Conservation (phyloP, 1,140 invertebrate genomes). For the Planococcus citri region DNA sequence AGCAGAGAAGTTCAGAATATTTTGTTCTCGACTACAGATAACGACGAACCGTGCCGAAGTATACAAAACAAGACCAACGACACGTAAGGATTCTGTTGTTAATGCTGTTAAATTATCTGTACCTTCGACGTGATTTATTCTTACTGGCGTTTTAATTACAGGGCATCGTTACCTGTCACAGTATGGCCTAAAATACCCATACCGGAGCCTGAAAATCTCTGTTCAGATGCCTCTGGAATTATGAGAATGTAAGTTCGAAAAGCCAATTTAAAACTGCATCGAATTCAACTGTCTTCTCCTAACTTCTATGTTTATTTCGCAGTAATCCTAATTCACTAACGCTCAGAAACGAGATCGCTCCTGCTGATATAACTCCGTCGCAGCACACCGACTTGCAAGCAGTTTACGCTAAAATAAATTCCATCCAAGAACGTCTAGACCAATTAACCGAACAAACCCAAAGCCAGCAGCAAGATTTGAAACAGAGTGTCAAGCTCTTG, state of each 20-base stretch:
- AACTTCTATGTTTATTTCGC: too few relatives aligned
- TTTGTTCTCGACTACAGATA: slow-evolving; percentile 36
- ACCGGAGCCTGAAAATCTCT: not conserved
- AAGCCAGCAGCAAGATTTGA: not conserved
- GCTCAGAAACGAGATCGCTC: too few relatives aligned
- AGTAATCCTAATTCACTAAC: too few relatives aligned
- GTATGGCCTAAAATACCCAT: not conserved
- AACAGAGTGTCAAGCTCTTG: not conserved
- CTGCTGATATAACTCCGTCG: too few relatives aligned
- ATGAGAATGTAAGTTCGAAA: not conserved
- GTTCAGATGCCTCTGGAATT: not conserved
- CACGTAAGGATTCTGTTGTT: not conserved
- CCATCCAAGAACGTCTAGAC: not conserved
- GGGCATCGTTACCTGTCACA: not conserved
- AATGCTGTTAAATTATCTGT: too few relatives aligned
- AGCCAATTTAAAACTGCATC: too few relatives aligned
- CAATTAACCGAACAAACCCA: not conserved
- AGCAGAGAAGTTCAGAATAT: slow-evolving; percentile 75
- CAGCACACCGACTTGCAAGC: not conserved
- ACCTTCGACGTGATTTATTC: not conserved
- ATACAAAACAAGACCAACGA: not conserved
- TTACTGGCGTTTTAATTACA: not conserved
- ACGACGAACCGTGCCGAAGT: not conserved
- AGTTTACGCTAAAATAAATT: not conserved
- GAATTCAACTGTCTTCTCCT: too few relatives aligned